Evolutionary conservation across 2,797 vertebrate species (phyloP).

Genomic region (Knipowitschia caucasica): DNA sequence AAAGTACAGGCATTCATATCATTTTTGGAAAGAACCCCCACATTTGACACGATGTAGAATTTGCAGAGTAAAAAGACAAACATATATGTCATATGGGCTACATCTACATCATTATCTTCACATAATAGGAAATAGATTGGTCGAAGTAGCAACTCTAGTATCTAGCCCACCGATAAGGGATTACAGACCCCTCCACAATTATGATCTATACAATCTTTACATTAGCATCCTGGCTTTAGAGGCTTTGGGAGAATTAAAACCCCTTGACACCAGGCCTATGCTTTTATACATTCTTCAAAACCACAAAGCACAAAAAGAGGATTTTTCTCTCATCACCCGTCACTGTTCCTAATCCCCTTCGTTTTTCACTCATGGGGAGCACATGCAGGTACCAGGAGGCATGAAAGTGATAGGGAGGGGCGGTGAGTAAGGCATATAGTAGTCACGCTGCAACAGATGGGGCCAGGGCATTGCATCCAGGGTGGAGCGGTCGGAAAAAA

Average conservation of each 20-base stretch:
- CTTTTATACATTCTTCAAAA: constrained; percentile 72
- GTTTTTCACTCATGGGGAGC: constrained; percentile 41
- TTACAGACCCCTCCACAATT: constrained; percentile 42
- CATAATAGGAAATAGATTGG: constrained; percentile 64
- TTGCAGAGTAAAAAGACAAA: constrained; percentile 58
- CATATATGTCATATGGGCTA: constrained; percentile 53
- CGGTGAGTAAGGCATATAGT: constrained; percentile 69
- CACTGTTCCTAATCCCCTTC: constrained; percentile 42
- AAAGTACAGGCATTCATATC: constrained; percentile 77
- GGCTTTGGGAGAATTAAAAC: constrained; percentile 42
- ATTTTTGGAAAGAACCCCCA: constrained; percentile 59
- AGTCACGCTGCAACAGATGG: constrained; percentile 63
- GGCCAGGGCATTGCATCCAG: constrained; percentile 59
- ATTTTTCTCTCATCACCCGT: constrained; percentile 29
- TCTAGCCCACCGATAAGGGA: constrained; percentile 45
- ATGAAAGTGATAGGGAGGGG: constrained; percentile 21
- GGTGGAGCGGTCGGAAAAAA: constrained; percentile 62
- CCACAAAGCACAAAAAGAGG: constrained; percentile 16
- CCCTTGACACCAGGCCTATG: constrained; percentile 40
- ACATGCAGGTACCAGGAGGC: constrained; percentile 33
- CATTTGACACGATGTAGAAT: constrained; percentile 74
- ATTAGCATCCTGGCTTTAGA: constrained; percentile 49
- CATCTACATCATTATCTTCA: constrained; percentile 64
- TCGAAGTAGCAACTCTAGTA: constrained; percentile 60
- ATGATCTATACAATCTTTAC: constrained; percentile 62